Evolutionary conservation across 2,113 vertebrate species (phyloP).

Genomic region (Budorcas taxicolor): DNA sequence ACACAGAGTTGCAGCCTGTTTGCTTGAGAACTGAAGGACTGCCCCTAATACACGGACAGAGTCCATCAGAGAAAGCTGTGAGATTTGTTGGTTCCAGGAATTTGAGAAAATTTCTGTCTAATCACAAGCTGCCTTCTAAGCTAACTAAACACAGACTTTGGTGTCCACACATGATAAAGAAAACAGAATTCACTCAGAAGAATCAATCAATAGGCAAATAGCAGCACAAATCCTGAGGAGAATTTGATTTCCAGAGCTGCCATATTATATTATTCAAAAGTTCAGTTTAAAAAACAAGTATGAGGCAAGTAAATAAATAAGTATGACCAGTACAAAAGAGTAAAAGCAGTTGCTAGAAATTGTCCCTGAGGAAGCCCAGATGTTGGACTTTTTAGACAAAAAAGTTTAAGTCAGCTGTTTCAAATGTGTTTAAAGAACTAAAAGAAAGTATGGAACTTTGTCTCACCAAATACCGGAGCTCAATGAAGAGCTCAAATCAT

Average conservation of each 20-base stretch:
- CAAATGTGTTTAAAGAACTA: not conserved
- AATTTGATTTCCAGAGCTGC: not conserved
- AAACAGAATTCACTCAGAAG: not conserved
- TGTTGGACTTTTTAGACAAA: not conserved
- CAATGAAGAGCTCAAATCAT: not conserved
- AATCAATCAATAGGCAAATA: too few relatives aligned
- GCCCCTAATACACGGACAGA: not conserved
- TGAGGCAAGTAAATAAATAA: not conserved
- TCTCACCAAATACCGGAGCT: not conserved
- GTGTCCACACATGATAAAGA: not conserved
- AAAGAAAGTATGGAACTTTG: not conserved
- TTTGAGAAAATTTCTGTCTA: not conserved
- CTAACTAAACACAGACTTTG: too few relatives aligned
- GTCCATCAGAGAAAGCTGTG: not conserved
- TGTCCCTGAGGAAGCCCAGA: not conserved
- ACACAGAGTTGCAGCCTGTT: rapidly evolving
- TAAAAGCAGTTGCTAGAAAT: not conserved
- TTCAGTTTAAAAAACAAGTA: not conserved
- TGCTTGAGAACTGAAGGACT: not conserved
- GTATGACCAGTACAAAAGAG: too few relatives aligned
- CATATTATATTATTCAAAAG: not conserved
- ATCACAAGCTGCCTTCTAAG: rapidly evolving
- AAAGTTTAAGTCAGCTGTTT: not conserved
- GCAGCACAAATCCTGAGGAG: not conserved
- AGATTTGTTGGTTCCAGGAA: not conserved